A percentile compares a stretch with the other conserved stretches of the same genome.
These are phyloP conservation scores for Hippasteria phrygiana DNA, from an alignment of 53 echinoderm and acorn worm species.

Conservation along the genomic window DNA sequence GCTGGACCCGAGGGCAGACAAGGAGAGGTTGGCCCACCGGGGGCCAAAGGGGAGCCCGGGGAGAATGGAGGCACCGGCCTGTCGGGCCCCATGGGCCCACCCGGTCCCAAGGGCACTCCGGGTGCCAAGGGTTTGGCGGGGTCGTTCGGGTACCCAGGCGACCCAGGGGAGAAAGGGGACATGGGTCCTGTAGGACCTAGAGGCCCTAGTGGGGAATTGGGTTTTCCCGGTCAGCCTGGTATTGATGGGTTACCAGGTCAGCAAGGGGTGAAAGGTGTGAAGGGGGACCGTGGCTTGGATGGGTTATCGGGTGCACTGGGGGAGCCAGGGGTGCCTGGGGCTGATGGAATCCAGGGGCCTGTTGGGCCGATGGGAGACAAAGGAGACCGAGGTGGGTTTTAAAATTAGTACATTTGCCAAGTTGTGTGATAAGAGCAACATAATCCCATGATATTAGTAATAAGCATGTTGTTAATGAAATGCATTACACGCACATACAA, in stretches of 20 bases:
- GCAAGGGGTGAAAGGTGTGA: slow-evolving; percentile 31
- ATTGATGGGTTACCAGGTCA: slow-evolving; percentile 54
- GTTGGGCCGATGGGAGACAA: slow-evolving; percentile 35
- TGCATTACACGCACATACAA: no score
- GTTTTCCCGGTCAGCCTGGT: slow-evolving; percentile 49
- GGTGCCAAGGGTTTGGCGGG: slow-evolving; percentile 63
- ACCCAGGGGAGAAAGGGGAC: slow-evolving; percentile 56
- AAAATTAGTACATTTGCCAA: not conserved
- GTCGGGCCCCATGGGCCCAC: slow-evolving; percentile 65
- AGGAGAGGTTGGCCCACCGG: slow-evolving; percentile 21
- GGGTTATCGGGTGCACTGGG: slow-evolving; percentile 30
- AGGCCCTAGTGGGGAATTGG: slow-evolving; percentile 37
- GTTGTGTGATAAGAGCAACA: no score
- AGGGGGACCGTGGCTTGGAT: slow-evolving; percentile 48
- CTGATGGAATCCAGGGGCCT: slow-evolving; percentile 12
- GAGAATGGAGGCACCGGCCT: slow-evolving; percentile 32
- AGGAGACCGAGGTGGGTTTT: slow-evolving; percentile 46
- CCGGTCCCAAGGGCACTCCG: slow-evolving; percentile 55
- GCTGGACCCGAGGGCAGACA: slow-evolving; percentile 43
- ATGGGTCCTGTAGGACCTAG: slow-evolving; percentile 47
- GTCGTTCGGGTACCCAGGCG: slow-evolving; percentile 28
- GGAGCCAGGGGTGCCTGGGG: slow-evolving; percentile 17
- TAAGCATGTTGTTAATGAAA: no score
- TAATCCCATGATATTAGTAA: no score
- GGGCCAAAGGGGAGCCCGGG: slow-evolving; percentile 36